Conservation (phyloP, 1,140 invertebrate species). For the Neodiprion pinetum region DNA sequence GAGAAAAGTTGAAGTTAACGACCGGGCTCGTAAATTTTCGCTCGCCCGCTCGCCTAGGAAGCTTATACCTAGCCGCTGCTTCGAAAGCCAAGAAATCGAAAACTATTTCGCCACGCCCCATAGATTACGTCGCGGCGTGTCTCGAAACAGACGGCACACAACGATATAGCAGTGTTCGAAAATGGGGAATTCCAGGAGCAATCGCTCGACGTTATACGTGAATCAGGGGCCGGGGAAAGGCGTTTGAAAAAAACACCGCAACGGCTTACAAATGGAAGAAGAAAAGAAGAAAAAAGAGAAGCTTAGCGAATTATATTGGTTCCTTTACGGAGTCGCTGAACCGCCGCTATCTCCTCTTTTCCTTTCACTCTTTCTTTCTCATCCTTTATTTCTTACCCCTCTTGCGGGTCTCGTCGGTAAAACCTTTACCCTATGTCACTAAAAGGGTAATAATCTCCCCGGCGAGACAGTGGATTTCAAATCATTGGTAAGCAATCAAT, state of each 20-base stretch:
- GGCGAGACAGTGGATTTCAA: too few relatives aligned
- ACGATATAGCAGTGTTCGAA: not conserved
- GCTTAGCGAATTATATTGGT: not conserved
- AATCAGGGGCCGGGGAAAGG: too few relatives aligned
- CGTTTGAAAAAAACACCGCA: not conserved
- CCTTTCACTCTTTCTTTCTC: too few relatives aligned
- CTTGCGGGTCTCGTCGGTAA: too few relatives aligned
- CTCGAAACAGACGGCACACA: slow-evolving; percentile 1
- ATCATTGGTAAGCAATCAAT: too few relatives aligned
- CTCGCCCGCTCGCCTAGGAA: not conserved
- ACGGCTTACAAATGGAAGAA: not conserved
- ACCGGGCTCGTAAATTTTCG: slow-evolving; percentile 40
- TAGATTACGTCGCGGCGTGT: slow-evolving; percentile 42
- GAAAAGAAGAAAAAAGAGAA: not conserved
- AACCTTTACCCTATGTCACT: too few relatives aligned
- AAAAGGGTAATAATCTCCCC: too few relatives aligned
- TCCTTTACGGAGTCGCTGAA: not conserved
- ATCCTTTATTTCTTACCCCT: too few relatives aligned
- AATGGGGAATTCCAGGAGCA: not conserved
- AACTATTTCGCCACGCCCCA: slow-evolving; percentile 51
- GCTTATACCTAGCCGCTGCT: too few relatives aligned
- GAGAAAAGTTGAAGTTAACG: slow-evolving; percentile 33
- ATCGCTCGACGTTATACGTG: not conserved
- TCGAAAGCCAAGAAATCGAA: slow-evolving; percentile 45
- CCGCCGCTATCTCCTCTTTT: not conserved